Percentiles rank a stretch among this genome's conserved stretches.
Conservation (phyloP, 2,888 invertebrate species). For the Siphonodentalium dalli region DNA sequence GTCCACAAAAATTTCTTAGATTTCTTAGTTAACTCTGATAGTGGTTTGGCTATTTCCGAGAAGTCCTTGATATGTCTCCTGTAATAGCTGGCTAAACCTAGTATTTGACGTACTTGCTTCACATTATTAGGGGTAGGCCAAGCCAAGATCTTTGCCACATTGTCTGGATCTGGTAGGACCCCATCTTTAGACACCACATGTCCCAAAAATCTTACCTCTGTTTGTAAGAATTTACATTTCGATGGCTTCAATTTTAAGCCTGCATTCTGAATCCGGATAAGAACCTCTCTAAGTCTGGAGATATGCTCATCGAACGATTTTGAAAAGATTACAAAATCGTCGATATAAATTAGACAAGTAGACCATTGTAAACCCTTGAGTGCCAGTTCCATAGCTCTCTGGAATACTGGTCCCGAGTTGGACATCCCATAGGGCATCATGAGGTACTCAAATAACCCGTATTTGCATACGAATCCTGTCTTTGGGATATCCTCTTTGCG, state of each 20-base stretch:
- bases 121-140: conserved; percentile 1
- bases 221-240: conserved; percentile 9
- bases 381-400: conserved; percentile 5
- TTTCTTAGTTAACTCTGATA: conserved; percentile 12
- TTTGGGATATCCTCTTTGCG: conserved; percentile 1
- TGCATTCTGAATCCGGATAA: conserved; percentile 2
- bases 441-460: conserved; percentile 1
- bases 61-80: conserved; percentile 6
- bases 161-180: background rate
- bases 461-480: conserved; percentile 10
- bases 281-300: conserved; percentile 6
- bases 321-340: conserved; percentile 19
- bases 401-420: conserved; percentile 3
- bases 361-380: conserved; percentile 1
- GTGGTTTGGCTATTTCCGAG: conserved; percentile 6
- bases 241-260: conserved; percentile 6
- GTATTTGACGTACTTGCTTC: conserved; percentile 9
- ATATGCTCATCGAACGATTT: conserved; percentile 17
- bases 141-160: background rate
- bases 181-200: conserved; percentile 8
- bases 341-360: conserved; percentile 7
- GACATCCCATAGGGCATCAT: conserved; percentile 11
- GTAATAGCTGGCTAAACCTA: conserved; percentile 4
- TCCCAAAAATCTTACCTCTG: conserved; percentile 4
- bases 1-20: conserved; percentile 2